phyloP scores from a whole-genome alignment of 1,140 invertebrate genomes.

The Bactericera cockerelli region DNA sequence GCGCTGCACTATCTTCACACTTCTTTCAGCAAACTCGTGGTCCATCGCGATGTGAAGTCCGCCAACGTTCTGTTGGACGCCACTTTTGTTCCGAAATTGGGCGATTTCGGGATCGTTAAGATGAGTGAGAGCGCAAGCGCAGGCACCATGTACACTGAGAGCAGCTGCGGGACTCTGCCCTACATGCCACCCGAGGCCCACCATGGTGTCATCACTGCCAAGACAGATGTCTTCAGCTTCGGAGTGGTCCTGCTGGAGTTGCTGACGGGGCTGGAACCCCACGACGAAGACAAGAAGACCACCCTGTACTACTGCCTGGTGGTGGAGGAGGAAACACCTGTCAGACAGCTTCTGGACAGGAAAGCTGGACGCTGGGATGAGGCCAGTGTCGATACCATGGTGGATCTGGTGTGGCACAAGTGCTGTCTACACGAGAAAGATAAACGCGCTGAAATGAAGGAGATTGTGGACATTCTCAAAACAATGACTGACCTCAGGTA shows the following conservation, averaged over 20 bases:
- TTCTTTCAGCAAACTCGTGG: constrained; percentile 34
- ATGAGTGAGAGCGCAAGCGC: constrained; percentile 30
- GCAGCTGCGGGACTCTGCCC: constrained; percentile 47
- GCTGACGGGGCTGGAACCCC: constrained; percentile 44
- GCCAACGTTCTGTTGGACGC: constrained; percentile 54
- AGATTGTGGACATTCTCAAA: background rate
- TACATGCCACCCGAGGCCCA: constrained; percentile 64
- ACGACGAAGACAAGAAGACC: constrained; percentile 36
- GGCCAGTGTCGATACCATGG: constrained; percentile 15
- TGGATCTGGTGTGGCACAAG: constrained; percentile 14
- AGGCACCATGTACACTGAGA: constrained; percentile 35
- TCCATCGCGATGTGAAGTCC: constrained; percentile 61
- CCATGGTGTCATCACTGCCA: constrained; percentile 48
- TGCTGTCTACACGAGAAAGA: background rate
- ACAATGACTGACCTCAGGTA: too few species aligned
- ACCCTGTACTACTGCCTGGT: constrained; percentile 25
- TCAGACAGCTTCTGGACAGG: constrained; percentile 24
- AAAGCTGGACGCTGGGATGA: constrained; percentile 21
- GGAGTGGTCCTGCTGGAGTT: constrained; percentile 53
- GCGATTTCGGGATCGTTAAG: constrained; percentile 54
- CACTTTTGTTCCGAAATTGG: constrained; percentile 45
- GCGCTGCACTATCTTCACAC: constrained; percentile 48
- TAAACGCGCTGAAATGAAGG: background rate
- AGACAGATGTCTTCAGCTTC: constrained; percentile 61
- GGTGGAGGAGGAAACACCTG: constrained; percentile 22